Evolutionary conservation across 1,140 invertebrate genomes (phyloP).

Genomic region (Cydia amplana): DNA sequence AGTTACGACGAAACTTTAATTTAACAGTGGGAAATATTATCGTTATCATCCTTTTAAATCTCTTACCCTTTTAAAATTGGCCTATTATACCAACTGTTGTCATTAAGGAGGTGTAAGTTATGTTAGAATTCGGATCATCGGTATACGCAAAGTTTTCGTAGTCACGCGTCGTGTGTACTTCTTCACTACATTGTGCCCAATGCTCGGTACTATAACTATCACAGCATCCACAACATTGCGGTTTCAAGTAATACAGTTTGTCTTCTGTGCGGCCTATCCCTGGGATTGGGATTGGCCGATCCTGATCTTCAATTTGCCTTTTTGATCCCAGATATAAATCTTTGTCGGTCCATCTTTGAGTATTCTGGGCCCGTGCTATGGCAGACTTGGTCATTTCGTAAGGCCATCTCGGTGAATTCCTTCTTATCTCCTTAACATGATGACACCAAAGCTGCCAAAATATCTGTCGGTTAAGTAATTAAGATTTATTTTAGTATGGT

Average conservation of each 20-base stretch:
- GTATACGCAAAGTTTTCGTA: constrained; percentile 31
- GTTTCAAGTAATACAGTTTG: constrained; percentile 47
- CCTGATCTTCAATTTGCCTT: constrained; percentile 45
- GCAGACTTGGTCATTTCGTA: constrained; percentile 29
- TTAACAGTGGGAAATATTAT: too few species aligned
- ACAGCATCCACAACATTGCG: constrained; percentile 47
- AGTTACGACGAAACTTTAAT: too few species aligned
- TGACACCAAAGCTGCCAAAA: constrained; percentile 81
- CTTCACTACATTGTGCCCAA: constrained; percentile 47
- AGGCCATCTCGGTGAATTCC: constrained; percentile 49
- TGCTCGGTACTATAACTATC: constrained; percentile 45
- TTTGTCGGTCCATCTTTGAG: constrained; percentile 66
- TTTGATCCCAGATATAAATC: constrained; percentile 66
- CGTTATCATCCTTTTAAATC: too few species aligned
- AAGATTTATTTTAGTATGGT: neutral
- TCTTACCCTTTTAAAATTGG: neutral
- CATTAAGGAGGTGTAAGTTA: constrained; percentile 35
- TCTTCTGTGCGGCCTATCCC: constrained; percentile 43
- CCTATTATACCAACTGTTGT: constrained; percentile 33
- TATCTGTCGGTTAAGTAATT: constrained; percentile 52
- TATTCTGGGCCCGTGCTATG: constrained; percentile 17
- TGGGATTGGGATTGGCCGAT: constrained; percentile 44
- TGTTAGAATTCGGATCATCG: constrained; percentile 33
- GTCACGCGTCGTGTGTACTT: neutral
- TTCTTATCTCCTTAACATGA: constrained; percentile 58